These are phyloP conservation scores for Tetranychus truncatus DNA, from an alignment of 2,888 invertebrate species.

Conservation along the genomic window DNA sequence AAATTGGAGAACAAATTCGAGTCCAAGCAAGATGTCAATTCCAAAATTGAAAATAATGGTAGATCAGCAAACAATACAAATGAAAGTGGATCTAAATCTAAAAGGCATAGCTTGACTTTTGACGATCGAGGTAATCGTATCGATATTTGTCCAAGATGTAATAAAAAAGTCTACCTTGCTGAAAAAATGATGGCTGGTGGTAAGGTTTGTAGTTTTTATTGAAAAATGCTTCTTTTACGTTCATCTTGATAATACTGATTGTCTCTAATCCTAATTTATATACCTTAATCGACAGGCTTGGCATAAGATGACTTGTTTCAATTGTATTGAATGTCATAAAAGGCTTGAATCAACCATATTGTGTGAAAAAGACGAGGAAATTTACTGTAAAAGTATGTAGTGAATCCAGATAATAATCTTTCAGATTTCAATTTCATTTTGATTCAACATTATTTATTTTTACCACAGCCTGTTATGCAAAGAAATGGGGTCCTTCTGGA, in stretches of 20 bases:
- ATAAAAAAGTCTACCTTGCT: slow-evolving; percentile 85
- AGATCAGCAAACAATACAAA: slow-evolving; percentile 4
- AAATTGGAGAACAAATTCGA: slow-evolving; percentile 20
- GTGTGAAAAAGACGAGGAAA: slow-evolving; percentile 36
- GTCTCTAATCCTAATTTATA: neutral
- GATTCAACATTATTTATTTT: neutral
- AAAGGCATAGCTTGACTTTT: neutral
- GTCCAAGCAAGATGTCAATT: neutral
- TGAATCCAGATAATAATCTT: no score
- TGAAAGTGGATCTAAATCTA: neutral
- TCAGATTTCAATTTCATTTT: neutral
- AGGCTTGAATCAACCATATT: slow-evolving; percentile 36
- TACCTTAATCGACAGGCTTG: slow-evolving; percentile 32
- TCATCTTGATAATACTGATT: neutral
- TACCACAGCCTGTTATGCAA: slow-evolving; percentile 34
- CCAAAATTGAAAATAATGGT: neutral
- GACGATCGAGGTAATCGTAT: slow-evolving; percentile 25
- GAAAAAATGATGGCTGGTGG: slow-evolving; percentile 90
- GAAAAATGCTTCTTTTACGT: neutral
- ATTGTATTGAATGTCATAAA: slow-evolving; percentile 35
- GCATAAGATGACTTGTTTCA: slow-evolving; percentile 38
- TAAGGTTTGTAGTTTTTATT: slow-evolving; percentile 35
- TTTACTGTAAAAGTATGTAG: slow-evolving; percentile 38
- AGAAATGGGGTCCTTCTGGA: slow-evolving; percentile 35
- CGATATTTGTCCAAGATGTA: slow-evolving; percentile 36